Evolutionary conservation across 1,140 invertebrate species (phyloP).

Genomic region (Meteorus sp.): DNA sequence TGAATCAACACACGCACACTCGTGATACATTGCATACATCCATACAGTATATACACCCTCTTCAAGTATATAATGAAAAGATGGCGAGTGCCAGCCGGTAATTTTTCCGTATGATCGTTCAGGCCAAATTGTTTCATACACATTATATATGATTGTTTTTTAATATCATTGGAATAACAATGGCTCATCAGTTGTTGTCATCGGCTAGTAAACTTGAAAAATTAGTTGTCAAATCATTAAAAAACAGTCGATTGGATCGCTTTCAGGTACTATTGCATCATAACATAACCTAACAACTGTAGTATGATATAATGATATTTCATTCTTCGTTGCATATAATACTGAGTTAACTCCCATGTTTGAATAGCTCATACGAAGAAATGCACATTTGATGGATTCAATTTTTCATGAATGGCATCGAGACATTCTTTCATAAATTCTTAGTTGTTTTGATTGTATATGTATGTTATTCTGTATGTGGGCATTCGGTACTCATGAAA

Average conservation of each 20-base stretch:
- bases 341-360: no score
- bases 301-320: constrained; percentile 35
- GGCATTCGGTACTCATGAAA: neutral
- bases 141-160: constrained; percentile 18
- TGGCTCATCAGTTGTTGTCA: constrained; percentile 50
- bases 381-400: no score
- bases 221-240: constrained; percentile 44
- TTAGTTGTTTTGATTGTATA: neutral
- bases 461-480: neutral
- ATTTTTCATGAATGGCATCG: no score
- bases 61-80: no score
- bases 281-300: constrained; percentile 42
- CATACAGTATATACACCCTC: no score
- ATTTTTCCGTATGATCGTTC: no score
- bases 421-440: constrained; percentile 13
- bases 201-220: constrained; percentile 47
- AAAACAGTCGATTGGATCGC: constrained; percentile 45
- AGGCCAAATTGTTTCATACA: constrained; percentile 31
- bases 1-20: no score
- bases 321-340: no score
- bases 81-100: no score
- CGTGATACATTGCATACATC: no score
- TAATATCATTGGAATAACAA: constrained; percentile 40
- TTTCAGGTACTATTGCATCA: constrained; percentile 40
- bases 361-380: no score